Conservation (phyloP, 2,113 vertebrate species). For the Australoheros scitulus region DNA sequence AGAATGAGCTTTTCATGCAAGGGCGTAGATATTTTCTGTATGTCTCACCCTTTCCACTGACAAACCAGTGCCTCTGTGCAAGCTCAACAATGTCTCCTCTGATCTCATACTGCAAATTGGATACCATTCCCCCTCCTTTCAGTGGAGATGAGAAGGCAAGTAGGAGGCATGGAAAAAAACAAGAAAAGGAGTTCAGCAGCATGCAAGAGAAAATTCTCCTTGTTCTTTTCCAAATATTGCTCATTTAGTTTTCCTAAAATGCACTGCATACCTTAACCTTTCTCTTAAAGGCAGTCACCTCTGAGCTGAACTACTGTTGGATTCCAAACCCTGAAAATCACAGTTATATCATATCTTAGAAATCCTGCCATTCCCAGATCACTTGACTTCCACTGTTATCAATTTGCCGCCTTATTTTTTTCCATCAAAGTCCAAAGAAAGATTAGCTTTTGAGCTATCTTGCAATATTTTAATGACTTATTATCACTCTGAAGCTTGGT, state of each 20-base stretch:
- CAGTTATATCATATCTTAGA: neutral
- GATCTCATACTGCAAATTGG: constrained; percentile 56
- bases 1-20: constrained; percentile 40
- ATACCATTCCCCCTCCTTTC: constrained; percentile 24
- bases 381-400: neutral
- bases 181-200: constrained; percentile 36
- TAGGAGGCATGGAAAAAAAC: constrained; percentile 17
- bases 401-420: neutral
- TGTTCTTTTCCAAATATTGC: neutral
- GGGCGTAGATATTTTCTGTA: constrained; percentile 42
- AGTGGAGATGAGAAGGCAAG: constrained; percentile 2
- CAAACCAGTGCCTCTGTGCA: constrained; percentile 29
- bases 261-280: constrained; percentile 16
- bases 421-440: constrained; percentile 10
- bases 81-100: constrained; percentile 43
- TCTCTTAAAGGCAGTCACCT: constrained; percentile 19
- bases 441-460: constrained; percentile 45
- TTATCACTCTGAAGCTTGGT: constrained; percentile 24
- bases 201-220: constrained; percentile 40
- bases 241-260: constrained; percentile 6
- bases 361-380: neutral
- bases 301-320: neutral
- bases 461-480: constrained; percentile 46
- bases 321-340: constrained; percentile 16
- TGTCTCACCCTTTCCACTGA: constrained; percentile 43